These are phyloP conservation scores for Pedionomus torquatus DNA, from an alignment of 2,113 vertebrate species.

Conservation along the genomic window DNA sequence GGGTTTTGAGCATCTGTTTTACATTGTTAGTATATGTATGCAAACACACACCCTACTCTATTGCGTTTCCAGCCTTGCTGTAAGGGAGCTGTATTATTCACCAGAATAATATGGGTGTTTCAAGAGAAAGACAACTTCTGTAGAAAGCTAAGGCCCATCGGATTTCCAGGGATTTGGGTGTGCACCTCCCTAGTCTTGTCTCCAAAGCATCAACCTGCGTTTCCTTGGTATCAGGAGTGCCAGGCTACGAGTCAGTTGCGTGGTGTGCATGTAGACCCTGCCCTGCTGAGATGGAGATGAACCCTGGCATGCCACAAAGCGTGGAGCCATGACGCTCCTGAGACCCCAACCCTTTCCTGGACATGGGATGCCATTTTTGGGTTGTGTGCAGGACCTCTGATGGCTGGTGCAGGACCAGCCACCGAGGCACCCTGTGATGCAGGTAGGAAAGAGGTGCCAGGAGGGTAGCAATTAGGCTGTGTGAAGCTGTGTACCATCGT, in stretches of 20 bases:
- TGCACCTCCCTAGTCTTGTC: too few species aligned
- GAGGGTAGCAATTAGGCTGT: accelerated
- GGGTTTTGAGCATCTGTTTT: not conserved
- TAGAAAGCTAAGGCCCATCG: not conserved
- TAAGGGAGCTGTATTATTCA: not conserved
- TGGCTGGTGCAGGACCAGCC: accelerated
- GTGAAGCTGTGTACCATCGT: not conserved
- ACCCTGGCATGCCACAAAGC: not conserved
- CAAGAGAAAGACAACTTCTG: not conserved
- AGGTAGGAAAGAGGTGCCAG: not conserved
- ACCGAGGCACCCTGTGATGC: not conserved
- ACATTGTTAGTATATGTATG: not conserved
- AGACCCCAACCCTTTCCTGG: not conserved
- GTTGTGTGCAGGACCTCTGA: accelerated
- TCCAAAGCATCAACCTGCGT: not conserved
- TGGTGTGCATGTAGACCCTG: not conserved
- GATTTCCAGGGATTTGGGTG: not conserved
- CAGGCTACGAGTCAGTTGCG: not conserved
- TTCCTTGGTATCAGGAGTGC: not conserved
- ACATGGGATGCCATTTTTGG: accelerated
- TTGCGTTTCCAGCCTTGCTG: not conserved
- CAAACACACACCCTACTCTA: not conserved
- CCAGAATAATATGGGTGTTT: not conserved
- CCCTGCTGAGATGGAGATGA: not conserved
- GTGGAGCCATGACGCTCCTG: not conserved